Evolutionary conservation across 2,113 vertebrate species (phyloP).

Genomic region (Aphelocoma coerulescens): DNA sequence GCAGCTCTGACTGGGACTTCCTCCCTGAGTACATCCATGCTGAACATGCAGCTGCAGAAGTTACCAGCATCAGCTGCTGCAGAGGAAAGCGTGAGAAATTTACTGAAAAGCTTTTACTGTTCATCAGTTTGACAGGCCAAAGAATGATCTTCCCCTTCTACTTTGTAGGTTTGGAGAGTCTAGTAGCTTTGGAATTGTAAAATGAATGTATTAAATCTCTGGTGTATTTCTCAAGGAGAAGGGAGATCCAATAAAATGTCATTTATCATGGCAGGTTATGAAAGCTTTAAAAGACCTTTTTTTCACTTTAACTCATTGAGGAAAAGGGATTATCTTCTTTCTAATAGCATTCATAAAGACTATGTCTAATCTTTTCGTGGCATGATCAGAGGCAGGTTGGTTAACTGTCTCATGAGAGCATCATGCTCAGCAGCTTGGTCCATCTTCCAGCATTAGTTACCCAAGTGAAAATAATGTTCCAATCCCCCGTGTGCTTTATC

Average conservation of each 20-base stretch:
- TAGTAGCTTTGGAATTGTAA: background rate
- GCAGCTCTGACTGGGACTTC: fast-evolving
- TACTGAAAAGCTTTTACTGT: background rate
- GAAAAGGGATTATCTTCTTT: background rate
- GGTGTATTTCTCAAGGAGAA: background rate
- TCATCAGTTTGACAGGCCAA: background rate
- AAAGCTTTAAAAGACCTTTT: background rate
- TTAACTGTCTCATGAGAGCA: background rate
- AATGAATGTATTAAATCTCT: background rate
- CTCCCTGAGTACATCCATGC: fast-evolving
- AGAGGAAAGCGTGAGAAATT: background rate
- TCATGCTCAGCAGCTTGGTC: background rate
- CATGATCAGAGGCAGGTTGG: background rate
- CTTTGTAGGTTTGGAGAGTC: background rate
- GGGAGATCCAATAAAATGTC: background rate
- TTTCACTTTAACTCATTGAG: background rate
- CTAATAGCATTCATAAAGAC: background rate
- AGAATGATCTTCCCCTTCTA: background rate
- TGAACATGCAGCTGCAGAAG: fast-evolving
- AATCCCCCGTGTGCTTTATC: background rate
- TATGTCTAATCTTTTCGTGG: background rate
- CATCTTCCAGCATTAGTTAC: background rate
- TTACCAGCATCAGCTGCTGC: background rate
- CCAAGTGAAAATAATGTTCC: background rate
- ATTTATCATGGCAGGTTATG: background rate